A percentile compares a stretch with the other conserved stretches of the same genome.
Evolutionary conservation across 2,888 invertebrate species (phyloP).

Genomic region (Julus scanicus): DNA sequence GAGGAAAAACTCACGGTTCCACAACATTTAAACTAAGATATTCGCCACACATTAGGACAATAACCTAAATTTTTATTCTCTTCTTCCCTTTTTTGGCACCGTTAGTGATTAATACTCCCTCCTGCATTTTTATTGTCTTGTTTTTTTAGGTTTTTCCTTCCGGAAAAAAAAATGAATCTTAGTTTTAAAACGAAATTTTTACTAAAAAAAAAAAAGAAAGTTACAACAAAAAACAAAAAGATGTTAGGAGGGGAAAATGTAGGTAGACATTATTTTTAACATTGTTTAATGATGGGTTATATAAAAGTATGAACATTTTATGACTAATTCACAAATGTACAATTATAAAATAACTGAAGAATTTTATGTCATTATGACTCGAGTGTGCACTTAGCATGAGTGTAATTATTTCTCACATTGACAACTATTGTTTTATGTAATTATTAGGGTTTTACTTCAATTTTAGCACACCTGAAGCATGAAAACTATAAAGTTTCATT

Average conservation of each 20-base stretch:
- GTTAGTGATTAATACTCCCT: neutral
- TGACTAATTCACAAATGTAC: neutral
- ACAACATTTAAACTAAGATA: constrained; percentile 7
- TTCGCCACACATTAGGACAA: constrained; percentile 13
- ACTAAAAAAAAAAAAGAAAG: constrained; percentile 7
- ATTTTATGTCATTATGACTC: neutral
- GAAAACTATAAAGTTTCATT: neutral
- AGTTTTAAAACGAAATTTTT: neutral
- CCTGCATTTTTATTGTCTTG: neutral
- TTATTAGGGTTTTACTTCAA: neutral
- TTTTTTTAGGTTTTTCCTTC: neutral
- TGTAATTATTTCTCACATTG: neutral
- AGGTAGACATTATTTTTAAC: neutral
- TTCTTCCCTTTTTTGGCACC: constrained; percentile 17
- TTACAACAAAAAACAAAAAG: neutral
- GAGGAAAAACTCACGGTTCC: neutral
- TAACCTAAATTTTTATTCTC: constrained; percentile 8
- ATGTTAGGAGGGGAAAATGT: neutral
- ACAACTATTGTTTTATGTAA: neutral
- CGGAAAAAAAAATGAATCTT: neutral
- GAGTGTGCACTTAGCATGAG: neutral
- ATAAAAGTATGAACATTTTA: neutral
- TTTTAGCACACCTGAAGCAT: neutral
- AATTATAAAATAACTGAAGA: neutral
- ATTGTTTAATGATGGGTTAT: neutral